Evolutionary conservation across 2,113 vertebrate species (phyloP).

Genomic region (Scartelaos histophorus): DNA sequence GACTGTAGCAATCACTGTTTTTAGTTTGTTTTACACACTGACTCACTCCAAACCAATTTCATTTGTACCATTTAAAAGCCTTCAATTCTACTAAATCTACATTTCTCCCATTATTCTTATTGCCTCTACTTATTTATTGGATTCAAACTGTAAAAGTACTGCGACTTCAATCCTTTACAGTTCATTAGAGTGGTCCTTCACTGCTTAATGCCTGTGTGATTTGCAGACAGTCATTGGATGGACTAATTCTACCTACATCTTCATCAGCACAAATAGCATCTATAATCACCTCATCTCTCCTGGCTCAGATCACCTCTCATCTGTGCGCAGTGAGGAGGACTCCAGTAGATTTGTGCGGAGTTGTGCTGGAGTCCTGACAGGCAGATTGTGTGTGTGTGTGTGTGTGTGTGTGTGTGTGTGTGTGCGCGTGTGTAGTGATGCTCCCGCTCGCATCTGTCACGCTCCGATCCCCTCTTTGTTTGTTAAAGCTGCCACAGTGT

Average conservation of each 20-base stretch:
- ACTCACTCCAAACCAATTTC: background rate
- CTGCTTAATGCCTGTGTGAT: slow-evolving; percentile 1
- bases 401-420: background rate
- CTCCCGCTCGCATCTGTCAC: slow-evolving; percentile 25
- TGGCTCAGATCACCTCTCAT: slow-evolving; percentile 1
- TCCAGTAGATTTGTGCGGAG: background rate
- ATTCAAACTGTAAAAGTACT: background rate
- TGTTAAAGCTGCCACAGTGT: slow-evolving; percentile 8
- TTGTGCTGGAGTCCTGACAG: background rate
- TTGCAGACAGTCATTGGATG: background rate
- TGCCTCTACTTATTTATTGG: background rate
- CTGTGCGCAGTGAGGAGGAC: background rate
- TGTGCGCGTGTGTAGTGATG: background rate
- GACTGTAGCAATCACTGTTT: background rate
- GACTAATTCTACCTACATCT: slow-evolving; percentile 5
- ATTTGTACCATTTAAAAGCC: background rate
- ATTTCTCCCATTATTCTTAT: background rate
- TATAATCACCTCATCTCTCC: slow-evolving; percentile 4
- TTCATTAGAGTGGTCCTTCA: slow-evolving; percentile 1
- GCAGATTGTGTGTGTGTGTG: background rate
- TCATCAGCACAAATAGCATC: slow-evolving; percentile 2
- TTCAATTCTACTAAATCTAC: background rate
- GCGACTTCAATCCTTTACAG: background rate
- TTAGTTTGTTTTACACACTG: no score
- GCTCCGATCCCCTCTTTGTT: slow-evolving; percentile 26